Evolutionary conservation across 2,113 vertebrate species (phyloP), one percentile per base, ranked within the genome.

Genomic region (Apus apus): DNA sequence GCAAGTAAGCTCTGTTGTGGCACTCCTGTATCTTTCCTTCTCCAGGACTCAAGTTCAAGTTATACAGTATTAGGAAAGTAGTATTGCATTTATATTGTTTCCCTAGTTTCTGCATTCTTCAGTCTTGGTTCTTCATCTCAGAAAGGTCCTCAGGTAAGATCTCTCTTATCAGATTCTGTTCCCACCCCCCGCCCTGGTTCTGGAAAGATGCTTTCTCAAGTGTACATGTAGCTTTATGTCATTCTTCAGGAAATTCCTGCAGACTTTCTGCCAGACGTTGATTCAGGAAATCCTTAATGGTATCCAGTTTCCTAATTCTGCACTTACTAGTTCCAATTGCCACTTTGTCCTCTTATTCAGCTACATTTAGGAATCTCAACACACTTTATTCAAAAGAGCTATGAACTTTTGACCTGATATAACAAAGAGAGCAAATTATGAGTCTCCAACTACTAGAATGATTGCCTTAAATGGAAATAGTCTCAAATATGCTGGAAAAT

Each of bases 211-310:
- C 54, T 85, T 94, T 94, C 78, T 93, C 21, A 77, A 84, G 60
- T 58, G 43, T 66, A 19, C 74, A 4, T 56, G 43, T 72, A 91
- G 70, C 36, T 85, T 64, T 85, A 70, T 93, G 90, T 75, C 82
- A 92, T 87, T 91, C 88, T 96, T 80, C 79, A 94, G 92, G 95
- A 94, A 95, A 85, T 90, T 90, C 82, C 54, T 72, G 40, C 0
- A 1, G 56, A 62, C 51, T 85, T 88, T 96, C 15, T 93, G 64
- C 54, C 82, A 86, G 92, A 92, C 29, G 20, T 92, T 93, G 50
- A 66, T 85, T 77, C 85, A 95, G 96, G 95, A 97, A 95, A 94
- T 97, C 85, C 90, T 94, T 92, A 87, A 95, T 90, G 36, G 83
- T 70, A 62, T 91, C 78, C 50, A 34, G 71, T 94, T 96, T 97